Percentiles rank a stretch among this genome's conserved stretches.
phyloP scores from a whole-genome alignment of 2,797 vertebrate species.

The Sylvilagus floridanus region DNA sequence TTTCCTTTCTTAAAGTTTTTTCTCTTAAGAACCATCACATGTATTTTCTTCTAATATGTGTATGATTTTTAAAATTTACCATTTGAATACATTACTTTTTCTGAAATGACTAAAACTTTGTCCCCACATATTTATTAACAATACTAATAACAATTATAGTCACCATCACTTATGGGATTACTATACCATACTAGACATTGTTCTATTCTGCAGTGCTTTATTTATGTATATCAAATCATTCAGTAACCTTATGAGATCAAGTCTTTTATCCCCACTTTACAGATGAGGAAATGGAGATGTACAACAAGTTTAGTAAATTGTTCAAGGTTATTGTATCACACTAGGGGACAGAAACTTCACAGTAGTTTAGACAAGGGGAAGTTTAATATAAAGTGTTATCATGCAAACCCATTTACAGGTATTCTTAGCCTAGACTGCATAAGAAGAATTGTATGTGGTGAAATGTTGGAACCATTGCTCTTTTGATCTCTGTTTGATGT shows the following conservation, averaged over 20 bases:
- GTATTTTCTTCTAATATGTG: slow-evolving; percentile 27
- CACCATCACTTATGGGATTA: neutral
- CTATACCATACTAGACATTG: neutral
- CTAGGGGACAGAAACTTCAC: neutral
- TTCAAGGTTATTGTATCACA: neutral
- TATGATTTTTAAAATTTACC: slow-evolving; percentile 35
- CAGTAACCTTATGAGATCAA: slow-evolving; percentile 1
- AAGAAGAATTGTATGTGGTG: slow-evolving; percentile 84
- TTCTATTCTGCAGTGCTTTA: neutral
- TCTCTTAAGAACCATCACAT: neutral
- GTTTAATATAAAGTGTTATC: slow-evolving; percentile 23
- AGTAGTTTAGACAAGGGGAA: neutral
- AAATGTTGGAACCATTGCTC: slow-evolving; percentile 84
- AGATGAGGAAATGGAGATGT: neutral
- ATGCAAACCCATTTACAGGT: slow-evolving; percentile 90
- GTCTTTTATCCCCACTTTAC: slow-evolving; percentile 19
- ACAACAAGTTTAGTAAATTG: slow-evolving; percentile 38
- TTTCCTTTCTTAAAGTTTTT: neutral
- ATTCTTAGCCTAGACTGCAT: slow-evolving; percentile 89
- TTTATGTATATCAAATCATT: neutral
- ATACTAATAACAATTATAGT: neutral
- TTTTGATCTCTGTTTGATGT: slow-evolving; percentile 84
- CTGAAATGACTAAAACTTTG: slow-evolving; percentile 23
- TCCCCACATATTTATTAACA: neutral
- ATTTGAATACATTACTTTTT: slow-evolving; percentile 23